These are phyloP conservation scores for Smittia aterrima DNA, from an alignment of 2,888 invertebrate species.

Conservation along the genomic window DNA sequence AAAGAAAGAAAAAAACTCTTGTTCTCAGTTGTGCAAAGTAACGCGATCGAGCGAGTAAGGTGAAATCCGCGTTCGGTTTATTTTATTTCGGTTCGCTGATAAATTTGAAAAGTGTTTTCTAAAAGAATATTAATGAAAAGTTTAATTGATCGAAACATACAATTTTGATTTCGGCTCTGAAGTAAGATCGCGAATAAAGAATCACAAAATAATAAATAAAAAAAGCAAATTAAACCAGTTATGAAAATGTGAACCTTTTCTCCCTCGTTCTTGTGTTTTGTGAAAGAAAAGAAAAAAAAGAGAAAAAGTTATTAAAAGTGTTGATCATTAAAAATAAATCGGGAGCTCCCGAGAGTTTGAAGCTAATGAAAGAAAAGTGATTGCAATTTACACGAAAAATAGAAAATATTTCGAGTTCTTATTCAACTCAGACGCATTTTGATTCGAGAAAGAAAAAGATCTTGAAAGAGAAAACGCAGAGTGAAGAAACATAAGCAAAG, in stretches of 20 bases:
- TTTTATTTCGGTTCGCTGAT: neutral
- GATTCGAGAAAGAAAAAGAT: neutral
- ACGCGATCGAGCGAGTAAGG: conserved; percentile 34
- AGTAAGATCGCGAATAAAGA: neutral
- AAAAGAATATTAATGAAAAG: neutral
- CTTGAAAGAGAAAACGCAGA: too few species aligned
- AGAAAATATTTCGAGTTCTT: conserved; percentile 8
- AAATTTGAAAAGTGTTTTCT: neutral
- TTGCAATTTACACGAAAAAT: neutral
- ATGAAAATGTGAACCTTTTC: conserved; percentile 35
- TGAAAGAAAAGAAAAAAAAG: conserved; percentile 18
- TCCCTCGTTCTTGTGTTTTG: neutral
- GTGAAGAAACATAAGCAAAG: too few species aligned
- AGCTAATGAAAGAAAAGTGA: neutral
- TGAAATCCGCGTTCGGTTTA: conserved; percentile 35
- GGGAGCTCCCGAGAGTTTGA: conserved; percentile 23
- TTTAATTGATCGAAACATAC: neutral
- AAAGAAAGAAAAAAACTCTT: neutral
- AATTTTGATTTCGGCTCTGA: neutral
- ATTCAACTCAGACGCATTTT: conserved; percentile 10
- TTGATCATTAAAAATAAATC: conserved; percentile 35
- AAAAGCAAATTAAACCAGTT: conserved; percentile 28
- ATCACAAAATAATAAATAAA: neutral
- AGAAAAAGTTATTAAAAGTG: conserved; percentile 31
- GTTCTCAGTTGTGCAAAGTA: conserved; percentile 34